Conservation (phyloP, 2,797 vertebrate species). For the Pagetopsis macropterus region DNA sequence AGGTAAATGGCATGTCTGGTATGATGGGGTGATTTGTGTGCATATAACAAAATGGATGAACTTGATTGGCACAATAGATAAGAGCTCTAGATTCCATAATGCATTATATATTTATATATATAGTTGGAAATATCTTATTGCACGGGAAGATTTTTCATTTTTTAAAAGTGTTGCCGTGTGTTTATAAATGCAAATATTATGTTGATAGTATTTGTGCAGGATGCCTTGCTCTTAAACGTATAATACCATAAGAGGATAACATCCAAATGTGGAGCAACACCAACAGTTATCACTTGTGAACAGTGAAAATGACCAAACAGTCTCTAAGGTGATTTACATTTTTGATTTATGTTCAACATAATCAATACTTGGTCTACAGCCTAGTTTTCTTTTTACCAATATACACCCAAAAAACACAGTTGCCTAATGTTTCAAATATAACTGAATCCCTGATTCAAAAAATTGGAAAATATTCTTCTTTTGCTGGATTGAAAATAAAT, state of each 20-base stretch:
- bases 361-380: neutral
- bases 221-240: slow-evolving; percentile 28
- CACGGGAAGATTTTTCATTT: no score
- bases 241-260: slow-evolving; percentile 30
- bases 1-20: slow-evolving; percentile 57
- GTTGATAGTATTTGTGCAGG: slow-evolving; percentile 44
- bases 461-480: slow-evolving; percentile 14
- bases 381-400: neutral
- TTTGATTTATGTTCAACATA: slow-evolving; percentile 8
- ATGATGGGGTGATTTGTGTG: slow-evolving; percentile 58
- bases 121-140: no score
- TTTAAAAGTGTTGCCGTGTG: slow-evolving; percentile 28
- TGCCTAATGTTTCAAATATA: slow-evolving; percentile 8
- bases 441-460: slow-evolving; percentile 44
- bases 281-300: slow-evolving; percentile 20
- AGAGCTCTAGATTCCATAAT: slow-evolving; percentile 22
- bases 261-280: slow-evolving; percentile 12
- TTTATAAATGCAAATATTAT: slow-evolving; percentile 49
- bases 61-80: slow-evolving; percentile 55
- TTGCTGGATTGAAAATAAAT: slow-evolving; percentile 34
- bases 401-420: neutral
- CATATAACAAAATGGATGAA: slow-evolving; percentile 26
- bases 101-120: no score
- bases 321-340: slow-evolving; percentile 25
- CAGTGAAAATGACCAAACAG: slow-evolving; percentile 23